These are phyloP conservation scores for Colinus virginianus DNA, from an alignment of 2,113 vertebrate genomes.

Conservation along the genomic window DNA sequence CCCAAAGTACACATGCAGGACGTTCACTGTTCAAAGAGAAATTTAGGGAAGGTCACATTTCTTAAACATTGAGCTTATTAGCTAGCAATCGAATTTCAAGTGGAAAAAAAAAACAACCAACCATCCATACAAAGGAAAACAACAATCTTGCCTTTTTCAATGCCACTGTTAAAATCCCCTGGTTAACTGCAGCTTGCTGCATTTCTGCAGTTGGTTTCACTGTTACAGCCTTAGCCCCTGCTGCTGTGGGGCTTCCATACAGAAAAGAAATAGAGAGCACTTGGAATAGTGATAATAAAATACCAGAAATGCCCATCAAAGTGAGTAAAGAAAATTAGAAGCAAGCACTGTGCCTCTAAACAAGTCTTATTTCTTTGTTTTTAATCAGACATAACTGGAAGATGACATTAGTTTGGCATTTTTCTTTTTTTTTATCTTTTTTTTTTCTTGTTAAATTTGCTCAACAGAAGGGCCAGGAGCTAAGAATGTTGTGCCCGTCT, in stretches of 20 bases:
- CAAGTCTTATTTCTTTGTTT: not conserved
- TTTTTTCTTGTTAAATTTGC: not conserved
- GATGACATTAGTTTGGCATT: not conserved
- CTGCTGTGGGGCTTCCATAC: not conserved
- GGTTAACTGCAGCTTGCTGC: accelerated
- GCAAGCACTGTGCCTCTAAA: not conserved
- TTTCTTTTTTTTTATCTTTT: too few species aligned
- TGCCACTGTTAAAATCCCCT: not conserved
- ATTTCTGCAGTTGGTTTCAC: not conserved
- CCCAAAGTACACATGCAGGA: not conserved
- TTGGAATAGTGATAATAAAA: not conserved
- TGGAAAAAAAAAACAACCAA: not conserved
- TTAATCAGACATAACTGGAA: not conserved
- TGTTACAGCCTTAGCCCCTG: not conserved
- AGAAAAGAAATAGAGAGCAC: not conserved
- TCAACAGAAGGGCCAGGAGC: not conserved
- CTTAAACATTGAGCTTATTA: not conserved
- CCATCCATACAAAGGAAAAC: not conserved
- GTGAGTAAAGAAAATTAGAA: not conserved
- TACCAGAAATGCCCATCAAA: not conserved
- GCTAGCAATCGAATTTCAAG: not conserved
- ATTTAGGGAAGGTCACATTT: not conserved
- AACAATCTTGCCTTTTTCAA: not conserved
- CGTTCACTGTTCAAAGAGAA: not conserved
- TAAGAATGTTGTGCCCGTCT: not conserved